phyloP scores from a whole-genome alignment of 2,113 vertebrate species.

The Marmota flaviventris region DNA sequence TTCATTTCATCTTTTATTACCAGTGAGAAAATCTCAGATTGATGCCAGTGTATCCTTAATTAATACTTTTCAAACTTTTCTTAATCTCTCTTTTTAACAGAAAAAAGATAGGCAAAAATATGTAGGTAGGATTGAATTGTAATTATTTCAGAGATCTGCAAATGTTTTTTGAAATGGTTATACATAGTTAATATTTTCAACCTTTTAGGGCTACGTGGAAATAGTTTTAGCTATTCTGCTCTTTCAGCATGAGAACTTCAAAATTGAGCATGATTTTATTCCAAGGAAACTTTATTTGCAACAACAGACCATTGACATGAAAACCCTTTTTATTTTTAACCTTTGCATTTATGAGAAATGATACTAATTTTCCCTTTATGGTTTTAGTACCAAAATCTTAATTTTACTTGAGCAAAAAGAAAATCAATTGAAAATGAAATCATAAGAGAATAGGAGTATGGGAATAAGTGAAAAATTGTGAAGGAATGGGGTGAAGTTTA shows the following conservation, averaged over 20 bases:
- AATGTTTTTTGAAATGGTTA: neutral
- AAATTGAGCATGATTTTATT: neutral
- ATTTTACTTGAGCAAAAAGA: neutral
- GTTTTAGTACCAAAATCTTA: neutral
- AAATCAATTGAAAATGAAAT: neutral
- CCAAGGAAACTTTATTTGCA: conserved; percentile 32
- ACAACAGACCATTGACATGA: neutral
- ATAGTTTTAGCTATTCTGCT: neutral
- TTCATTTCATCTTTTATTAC: neutral
- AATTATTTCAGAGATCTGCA: neutral
- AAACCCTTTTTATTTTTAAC: neutral
- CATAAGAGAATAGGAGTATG: neutral
- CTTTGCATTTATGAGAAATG: neutral
- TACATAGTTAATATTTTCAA: neutral
- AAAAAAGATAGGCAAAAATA: neutral
- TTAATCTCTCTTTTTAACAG: neutral
- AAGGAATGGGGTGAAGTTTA: neutral
- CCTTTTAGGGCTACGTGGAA: neutral
- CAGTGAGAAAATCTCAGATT: conserved; percentile 3
- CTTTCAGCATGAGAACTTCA: neutral
- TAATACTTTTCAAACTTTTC: neutral
- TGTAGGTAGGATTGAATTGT: neutral
- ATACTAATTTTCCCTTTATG: neutral
- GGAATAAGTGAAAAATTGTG: neutral
- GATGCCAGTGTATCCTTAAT: neutral